phyloP scores from a whole-genome alignment of 2,797 vertebrate species.

The Threskiornis aethiopicus region DNA sequence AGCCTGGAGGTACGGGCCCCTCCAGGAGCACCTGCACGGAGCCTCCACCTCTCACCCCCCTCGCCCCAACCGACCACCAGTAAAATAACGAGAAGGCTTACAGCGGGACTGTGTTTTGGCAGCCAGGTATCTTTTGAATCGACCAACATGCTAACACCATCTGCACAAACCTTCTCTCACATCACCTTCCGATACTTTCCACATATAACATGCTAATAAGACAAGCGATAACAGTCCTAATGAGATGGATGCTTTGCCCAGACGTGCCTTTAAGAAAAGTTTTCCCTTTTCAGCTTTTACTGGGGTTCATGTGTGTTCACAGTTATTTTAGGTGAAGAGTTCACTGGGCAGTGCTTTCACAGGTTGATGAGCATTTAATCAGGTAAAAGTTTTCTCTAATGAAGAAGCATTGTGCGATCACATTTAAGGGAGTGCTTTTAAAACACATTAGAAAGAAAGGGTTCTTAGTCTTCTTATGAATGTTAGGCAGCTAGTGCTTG shows the following conservation, averaged over 20 bases:
- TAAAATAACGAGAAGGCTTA: neutral
- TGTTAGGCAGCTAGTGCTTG: neutral
- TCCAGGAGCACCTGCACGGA: neutral
- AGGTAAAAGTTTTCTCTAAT: neutral
- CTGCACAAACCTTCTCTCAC: neutral
- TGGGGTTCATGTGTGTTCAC: neutral
- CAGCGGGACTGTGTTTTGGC: neutral
- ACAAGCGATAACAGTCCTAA: neutral
- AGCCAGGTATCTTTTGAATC: neutral
- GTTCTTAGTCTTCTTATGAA: neutral
- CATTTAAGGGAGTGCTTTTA: neutral
- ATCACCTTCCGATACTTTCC: neutral
- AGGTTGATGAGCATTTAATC: conserved; percentile 1
- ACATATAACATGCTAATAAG: neutral
- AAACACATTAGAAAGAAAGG: neutral
- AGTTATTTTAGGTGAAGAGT: neutral
- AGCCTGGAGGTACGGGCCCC: neutral
- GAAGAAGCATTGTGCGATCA: neutral
- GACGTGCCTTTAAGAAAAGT: neutral
- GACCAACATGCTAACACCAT: neutral
- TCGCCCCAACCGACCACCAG: rapidly evolving
- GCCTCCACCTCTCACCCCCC: neutral
- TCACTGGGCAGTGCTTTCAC: neutral
- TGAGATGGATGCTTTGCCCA: neutral
- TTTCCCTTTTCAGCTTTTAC: neutral